These are phyloP conservation scores for Hemicrepidius hirtus DNA, from an alignment of 2,888 invertebrate genomes.

Conservation along the genomic window DNA sequence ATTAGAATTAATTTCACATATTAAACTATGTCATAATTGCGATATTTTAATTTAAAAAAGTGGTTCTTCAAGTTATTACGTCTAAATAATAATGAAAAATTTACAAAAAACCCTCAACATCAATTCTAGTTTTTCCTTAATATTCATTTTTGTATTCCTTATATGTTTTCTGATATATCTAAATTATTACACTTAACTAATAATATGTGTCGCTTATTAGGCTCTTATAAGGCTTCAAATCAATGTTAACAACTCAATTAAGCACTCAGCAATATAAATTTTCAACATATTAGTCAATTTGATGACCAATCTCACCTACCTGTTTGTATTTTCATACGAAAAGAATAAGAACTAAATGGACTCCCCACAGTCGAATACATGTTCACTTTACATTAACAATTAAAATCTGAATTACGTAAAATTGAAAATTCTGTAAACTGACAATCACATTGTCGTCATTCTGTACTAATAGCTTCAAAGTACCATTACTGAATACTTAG, in stretches of 20 bases:
- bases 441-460: constrained; percentile 8
- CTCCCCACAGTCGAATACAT: background rate
- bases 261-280: too few species aligned
- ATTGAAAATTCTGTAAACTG: background rate
- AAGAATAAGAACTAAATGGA: constrained; percentile 2
- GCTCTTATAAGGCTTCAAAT: too few species aligned
- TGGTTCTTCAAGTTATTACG: too few species aligned
- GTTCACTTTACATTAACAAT: constrained; percentile 6
- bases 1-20: background rate
- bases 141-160: too few species aligned
- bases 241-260: too few species aligned
- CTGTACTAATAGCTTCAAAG: background rate
- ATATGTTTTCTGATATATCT: too few species aligned
- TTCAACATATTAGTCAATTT: background rate
- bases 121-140: too few species aligned
- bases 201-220: too few species aligned
- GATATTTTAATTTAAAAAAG: too few species aligned
- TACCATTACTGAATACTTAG: constrained; percentile 30
- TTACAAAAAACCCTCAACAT: too few species aligned
- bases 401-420: background rate
- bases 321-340: constrained; percentile 32
- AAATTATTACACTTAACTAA: too few species aligned
- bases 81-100: too few species aligned
- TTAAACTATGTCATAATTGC: background rate
- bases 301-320: background rate